Evolutionary conservation across 2,888 invertebrate genomes (phyloP).

Genomic region (Petrolisthes cinctipes): DNA sequence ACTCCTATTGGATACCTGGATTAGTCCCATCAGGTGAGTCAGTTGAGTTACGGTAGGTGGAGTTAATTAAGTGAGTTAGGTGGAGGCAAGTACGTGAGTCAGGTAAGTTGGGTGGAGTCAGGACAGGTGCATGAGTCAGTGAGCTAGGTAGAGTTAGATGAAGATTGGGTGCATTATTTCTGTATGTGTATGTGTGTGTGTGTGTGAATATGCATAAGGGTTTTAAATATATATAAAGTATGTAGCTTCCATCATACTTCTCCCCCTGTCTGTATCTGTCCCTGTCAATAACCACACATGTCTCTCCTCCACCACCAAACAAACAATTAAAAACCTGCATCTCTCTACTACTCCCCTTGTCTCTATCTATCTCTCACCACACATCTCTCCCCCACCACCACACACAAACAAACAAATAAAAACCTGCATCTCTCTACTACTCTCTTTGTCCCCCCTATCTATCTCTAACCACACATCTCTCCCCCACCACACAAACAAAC

Average conservation of each 20-base stretch:
- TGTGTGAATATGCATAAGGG: too few relatives aligned
- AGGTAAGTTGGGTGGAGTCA: background rate
- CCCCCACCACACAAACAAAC: background rate
- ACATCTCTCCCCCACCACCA: background rate
- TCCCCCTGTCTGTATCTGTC: too few relatives aligned
- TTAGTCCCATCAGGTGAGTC: conserved; percentile 44
- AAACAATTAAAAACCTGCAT: background rate
- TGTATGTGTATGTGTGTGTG: too few relatives aligned
- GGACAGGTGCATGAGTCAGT: background rate
- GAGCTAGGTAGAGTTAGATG: background rate
- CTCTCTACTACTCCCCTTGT: background rate
- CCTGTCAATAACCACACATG: too few relatives aligned
- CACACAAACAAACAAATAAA: background rate
- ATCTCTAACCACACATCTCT: background rate
- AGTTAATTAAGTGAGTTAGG: background rate
- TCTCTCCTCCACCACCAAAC: background rate
- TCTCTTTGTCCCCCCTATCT: background rate
- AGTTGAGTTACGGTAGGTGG: background rate
- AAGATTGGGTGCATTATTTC: background rate
- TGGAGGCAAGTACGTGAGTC: background rate
- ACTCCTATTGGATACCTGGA: conserved; percentile 55
- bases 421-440: background rate
- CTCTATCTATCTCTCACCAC: background rate
- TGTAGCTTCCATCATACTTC: too few relatives aligned
- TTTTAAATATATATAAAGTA: too few relatives aligned